Evolutionary conservation across 2,888 invertebrate species (phyloP).

Genomic region (Pseudococcus jackbeardsleyi): DNA sequence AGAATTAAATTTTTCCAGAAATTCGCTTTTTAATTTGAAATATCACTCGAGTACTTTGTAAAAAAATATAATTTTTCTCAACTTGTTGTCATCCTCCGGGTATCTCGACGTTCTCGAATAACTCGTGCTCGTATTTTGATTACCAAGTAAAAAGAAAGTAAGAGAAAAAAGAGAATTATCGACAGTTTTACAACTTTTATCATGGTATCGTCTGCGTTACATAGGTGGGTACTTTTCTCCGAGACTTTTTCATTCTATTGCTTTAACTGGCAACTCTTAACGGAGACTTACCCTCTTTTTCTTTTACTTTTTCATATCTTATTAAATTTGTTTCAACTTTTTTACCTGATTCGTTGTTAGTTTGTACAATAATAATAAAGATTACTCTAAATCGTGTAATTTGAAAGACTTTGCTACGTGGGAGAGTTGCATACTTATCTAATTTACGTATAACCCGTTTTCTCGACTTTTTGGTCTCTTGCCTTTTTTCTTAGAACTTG

Average conservation of each 20-base stretch:
- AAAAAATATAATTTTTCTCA: constrained; percentile 13
- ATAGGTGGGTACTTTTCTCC: background rate
- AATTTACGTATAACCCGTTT: background rate
- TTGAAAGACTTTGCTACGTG: background rate
- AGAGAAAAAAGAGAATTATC: constrained; percentile 8
- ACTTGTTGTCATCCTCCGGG: constrained; percentile 18
- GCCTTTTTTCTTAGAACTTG: too few relatives aligned
- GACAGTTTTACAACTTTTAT: constrained; percentile 12
- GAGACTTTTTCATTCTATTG: background rate
- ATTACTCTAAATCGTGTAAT: background rate
- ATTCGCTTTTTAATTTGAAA: constrained; percentile 40
- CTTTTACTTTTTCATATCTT: background rate
- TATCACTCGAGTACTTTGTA: constrained; percentile 14
- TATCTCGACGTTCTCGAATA: constrained; percentile 6
- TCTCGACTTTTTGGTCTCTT: background rate
- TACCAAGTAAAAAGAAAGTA: background rate
- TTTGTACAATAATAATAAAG: background rate
- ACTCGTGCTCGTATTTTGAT: background rate
- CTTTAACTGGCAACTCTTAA: background rate
- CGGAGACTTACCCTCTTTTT: background rate
- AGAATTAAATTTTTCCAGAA: constrained; percentile 27
- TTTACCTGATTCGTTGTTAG: background rate
- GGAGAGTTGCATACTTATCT: background rate
- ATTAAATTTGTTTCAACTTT: constrained; percentile 14
- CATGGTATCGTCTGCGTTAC: background rate